These are phyloP conservation scores for Crocallis elinguaria DNA, from an alignment of 2,888 invertebrate genomes.

Conservation along the genomic window DNA sequence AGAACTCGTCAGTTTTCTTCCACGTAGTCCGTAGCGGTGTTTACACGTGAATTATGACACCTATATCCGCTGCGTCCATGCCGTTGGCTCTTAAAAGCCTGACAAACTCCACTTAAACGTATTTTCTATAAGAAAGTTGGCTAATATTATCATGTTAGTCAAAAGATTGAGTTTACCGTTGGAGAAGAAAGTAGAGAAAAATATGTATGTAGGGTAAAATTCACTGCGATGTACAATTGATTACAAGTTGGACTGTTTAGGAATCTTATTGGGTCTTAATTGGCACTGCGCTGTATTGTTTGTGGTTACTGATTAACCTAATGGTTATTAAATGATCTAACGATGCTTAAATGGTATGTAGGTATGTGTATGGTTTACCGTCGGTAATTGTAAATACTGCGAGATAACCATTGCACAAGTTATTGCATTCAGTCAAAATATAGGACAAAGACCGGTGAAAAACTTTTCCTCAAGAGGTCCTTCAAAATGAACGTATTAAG, in stretches of 20 bases:
- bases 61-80: slow-evolving; percentile 49
- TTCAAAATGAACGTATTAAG: no score
- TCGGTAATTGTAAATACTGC: slow-evolving; percentile 19
- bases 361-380: slow-evolving; percentile 11
- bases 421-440: neutral
- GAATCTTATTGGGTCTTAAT: slow-evolving; percentile 69
- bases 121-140: slow-evolving; percentile 55
- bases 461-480: no score
- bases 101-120: slow-evolving; percentile 43
- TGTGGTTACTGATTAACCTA: slow-evolving; percentile 20
- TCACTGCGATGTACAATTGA: slow-evolving; percentile 53
- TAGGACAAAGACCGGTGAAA: neutral
- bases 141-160: slow-evolving; percentile 35
- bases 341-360: no score
- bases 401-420: slow-evolving; percentile 5
- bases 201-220: slow-evolving; percentile 51
- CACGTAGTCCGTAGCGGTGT: slow-evolving; percentile 75
- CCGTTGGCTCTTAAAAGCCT: slow-evolving; percentile 44
- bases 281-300: slow-evolving; percentile 40
- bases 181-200: slow-evolving; percentile 67
- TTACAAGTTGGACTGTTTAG: slow-evolving; percentile 46
- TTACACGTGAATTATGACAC: slow-evolving; percentile 80
- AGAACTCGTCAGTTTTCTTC: slow-evolving; percentile 55
- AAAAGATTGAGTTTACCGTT: slow-evolving; percentile 64
- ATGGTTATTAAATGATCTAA: slow-evolving; percentile 19